These are phyloP conservation scores for Conus betulinus DNA, from an alignment of 1,140 invertebrate species.

Conservation along the genomic window DNA sequence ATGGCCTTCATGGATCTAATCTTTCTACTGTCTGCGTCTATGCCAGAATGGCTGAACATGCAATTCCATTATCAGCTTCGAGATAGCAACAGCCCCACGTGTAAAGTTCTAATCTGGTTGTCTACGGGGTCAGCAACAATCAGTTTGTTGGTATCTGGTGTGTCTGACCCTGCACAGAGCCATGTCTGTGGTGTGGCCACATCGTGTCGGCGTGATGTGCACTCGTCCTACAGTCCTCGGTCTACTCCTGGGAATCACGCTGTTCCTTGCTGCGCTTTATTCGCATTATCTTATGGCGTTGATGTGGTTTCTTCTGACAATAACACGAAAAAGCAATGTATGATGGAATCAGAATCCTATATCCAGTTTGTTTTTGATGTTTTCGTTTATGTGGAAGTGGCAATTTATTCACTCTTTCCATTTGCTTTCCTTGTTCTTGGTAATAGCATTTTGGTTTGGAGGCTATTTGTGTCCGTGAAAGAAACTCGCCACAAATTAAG, in stretches of 20 bases:
- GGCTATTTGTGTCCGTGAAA: too few species aligned
- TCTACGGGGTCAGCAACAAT: not conserved
- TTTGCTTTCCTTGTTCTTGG: not conserved
- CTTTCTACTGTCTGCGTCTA: not conserved
- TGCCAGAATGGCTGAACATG: not conserved
- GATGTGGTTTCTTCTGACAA: not conserved
- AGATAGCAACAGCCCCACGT: not conserved
- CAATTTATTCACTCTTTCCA: not conserved
- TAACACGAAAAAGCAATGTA: not conserved
- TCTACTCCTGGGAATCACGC: not conserved
- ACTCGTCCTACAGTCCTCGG: not conserved
- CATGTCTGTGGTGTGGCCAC: constrained; percentile 14
- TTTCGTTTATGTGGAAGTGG: not conserved
- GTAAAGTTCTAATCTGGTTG: not conserved
- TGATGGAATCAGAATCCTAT: not conserved
- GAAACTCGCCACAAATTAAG: too few species aligned
- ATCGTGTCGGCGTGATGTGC: not conserved
- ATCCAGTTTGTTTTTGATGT: not conserved
- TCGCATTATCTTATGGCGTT: not conserved
- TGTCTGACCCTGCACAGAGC: not conserved
- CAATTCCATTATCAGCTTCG: not conserved
- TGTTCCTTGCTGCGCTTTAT: not conserved
- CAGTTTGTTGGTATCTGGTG: constrained; percentile 4
- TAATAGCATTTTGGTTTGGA: too few species aligned
- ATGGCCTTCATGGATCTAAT: not conserved